Base-by-base conservation (phyloP, 2,113 vertebrate genomes). In the Tonatia bakeri region DNA sequence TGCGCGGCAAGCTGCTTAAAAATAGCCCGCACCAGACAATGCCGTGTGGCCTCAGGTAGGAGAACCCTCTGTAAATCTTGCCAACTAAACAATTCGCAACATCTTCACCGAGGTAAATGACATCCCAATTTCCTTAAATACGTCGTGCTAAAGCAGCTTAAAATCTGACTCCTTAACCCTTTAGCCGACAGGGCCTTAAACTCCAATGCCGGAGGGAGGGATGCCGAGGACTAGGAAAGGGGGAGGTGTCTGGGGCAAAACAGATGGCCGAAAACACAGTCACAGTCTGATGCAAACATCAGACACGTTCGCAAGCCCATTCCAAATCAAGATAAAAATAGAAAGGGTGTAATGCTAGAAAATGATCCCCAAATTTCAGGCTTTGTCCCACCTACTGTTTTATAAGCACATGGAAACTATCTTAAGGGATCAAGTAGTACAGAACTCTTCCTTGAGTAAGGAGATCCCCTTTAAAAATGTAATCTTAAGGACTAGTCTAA, bases 1-100 rank as follows among this genome's bases (percentile, higher is more conserved):
- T 98, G 98, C 98, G 98, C 98, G 98, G 98, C 98, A 98, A 97
- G 98, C 98, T 97, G 94, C 98, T 98, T 98, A 98, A 98, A 98
- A 98, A 98, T 98, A 98, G 98, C 97, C 97, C 96, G 96, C 98
- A 95, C 97, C 96, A 98, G 98, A 98, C 98, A 98, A 98, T 97
- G 94, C 96, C 54, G 5, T 87, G 97, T 75, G 97, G 83, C 96
- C 97, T 90, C 98, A 98, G 98, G 98, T 98, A 98, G 98, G 98
- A 88, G 93, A 84, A 24, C 96, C 97, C 98, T 97, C 96, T n/a
- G 75, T 88, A 96, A 94, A 93, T 87, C 95, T 94, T 90, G 91
- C 97, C 96, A 64, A 43, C 77, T 64, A 83, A 59, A 94, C 7
- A 70, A 80, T 89, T 97, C 89, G 31, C 75, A 93, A 79, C 96